A percentile compares a stretch with the other conserved stretches of the same genome.
Conservation (phyloP, 2,888 invertebrate genomes). For the Xestia xanthographa region DNA sequence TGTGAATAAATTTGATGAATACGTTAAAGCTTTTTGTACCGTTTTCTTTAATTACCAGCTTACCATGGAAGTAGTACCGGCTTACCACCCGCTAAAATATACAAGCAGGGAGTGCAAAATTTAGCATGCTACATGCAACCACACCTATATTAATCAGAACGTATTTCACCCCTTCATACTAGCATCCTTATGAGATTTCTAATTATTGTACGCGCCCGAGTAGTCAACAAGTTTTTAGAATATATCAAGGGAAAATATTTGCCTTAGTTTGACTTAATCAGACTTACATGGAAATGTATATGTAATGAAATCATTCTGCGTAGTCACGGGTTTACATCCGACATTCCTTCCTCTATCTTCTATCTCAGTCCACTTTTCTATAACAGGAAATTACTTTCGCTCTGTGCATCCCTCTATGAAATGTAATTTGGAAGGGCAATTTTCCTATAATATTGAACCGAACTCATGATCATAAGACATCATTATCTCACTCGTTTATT, state of each 20-base stretch:
- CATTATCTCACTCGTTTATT: not conserved
- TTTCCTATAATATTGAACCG: not conserved
- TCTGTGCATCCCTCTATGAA: slow-evolving; percentile 3
- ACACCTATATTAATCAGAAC: not conserved
- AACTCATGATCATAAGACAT: not conserved
- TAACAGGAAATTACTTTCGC: slow-evolving; percentile 51
- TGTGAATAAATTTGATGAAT: not conserved
- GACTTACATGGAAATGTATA: slow-evolving; percentile 18
- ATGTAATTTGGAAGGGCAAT: slow-evolving; percentile 1
- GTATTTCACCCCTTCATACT: not conserved
- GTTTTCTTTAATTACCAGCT: no score
- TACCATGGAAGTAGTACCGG: no score
- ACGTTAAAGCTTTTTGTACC: not conserved
- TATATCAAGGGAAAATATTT: not conserved
- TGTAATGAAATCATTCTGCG: slow-evolving; percentile 14
- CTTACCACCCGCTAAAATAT: not conserved
- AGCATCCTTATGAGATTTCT: not conserved
- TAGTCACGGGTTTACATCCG: slow-evolving; percentile 12
- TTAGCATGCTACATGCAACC: not conserved
- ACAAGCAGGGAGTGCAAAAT: not conserved
- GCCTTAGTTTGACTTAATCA: not conserved
- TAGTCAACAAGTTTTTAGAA: not conserved
- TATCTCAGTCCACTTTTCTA: not conserved
- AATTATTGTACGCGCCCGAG: not conserved
- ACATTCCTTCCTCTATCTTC: slow-evolving; percentile 28